Conservation (phyloP, 2,113 vertebrate species). For the Capreolus pygargus region DNA sequence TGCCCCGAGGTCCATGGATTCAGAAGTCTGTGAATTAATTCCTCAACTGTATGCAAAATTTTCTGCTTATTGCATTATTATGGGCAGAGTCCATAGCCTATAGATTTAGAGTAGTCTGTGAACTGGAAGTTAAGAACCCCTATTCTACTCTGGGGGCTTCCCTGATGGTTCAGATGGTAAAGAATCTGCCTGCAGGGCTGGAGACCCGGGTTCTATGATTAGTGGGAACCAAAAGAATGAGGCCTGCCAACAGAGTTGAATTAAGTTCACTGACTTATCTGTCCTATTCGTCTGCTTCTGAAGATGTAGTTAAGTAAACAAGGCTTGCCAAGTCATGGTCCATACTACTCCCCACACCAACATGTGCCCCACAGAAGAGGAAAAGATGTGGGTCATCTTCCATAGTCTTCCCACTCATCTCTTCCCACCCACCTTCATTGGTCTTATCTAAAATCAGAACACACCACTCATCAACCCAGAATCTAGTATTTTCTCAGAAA, state of each 20-base stretch:
- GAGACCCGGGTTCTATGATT: not conserved
- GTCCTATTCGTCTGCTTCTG: not conserved
- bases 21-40: not conserved
- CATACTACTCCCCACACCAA: not conserved
- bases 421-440: not conserved
- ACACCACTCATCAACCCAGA: not conserved
- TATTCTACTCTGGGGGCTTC: not conserved
- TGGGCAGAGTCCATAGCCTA: not conserved
- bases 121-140: not conserved
- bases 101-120: not conserved
- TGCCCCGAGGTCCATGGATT: not conserved
- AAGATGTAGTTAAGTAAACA: not conserved
- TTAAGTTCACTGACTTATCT: not conserved
- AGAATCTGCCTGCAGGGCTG: not conserved
- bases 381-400: not conserved
- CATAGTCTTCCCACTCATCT: not conserved
- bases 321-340: not conserved
- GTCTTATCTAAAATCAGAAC: not conserved
- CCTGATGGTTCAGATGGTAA: not conserved
- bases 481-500: constrained; percentile 3
- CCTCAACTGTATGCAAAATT: not conserved
- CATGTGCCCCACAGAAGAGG: not conserved
- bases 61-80: not conserved
- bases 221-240: not conserved
- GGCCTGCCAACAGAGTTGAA: not conserved